These are phyloP conservation scores for Peromyscus nudipes DNA, from an alignment of 2,797 vertebrate genomes.

Conservation along the genomic window DNA sequence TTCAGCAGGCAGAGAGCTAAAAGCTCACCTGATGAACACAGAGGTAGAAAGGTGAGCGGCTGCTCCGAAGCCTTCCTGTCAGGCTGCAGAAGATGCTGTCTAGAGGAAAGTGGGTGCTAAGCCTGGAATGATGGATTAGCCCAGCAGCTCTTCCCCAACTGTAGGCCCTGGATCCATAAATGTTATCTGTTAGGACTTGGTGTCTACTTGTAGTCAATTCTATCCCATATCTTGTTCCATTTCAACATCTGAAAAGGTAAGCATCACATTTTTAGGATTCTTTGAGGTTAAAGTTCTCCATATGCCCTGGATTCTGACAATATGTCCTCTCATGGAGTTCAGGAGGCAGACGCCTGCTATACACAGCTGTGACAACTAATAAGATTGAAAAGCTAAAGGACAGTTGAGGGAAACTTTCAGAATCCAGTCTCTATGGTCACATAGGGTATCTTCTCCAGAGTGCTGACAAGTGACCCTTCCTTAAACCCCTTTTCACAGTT, in stretches of 20 bases:
- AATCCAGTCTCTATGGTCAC: not conserved
- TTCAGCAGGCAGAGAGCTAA: not conserved
- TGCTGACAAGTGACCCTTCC: not conserved
- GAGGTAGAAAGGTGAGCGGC: not conserved
- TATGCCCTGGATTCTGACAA: not conserved
- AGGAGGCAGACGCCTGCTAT: not conserved
- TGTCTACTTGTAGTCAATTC: not conserved
- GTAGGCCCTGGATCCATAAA: not conserved
- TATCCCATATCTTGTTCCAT: not conserved
- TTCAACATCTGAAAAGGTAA: slow-evolving; percentile 3
- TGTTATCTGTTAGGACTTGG: not conserved
- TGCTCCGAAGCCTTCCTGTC: not conserved
- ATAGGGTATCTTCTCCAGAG: not conserved
- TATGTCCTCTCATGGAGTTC: not conserved
- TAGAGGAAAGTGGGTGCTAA: not conserved
- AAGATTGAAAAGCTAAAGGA: not conserved
- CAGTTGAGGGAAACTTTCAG: not conserved
- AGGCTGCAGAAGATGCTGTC: not conserved
- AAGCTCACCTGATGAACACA: not conserved
- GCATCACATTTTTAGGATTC: not conserved
- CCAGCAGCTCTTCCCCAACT: not conserved
- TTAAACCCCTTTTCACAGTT: not conserved
- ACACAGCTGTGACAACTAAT: not conserved
- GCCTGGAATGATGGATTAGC: not conserved
- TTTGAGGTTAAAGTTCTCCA: not conserved